Evolutionary conservation across 2,113 vertebrate genomes (phyloP).

Genomic region (Elephantulus edwardii): DNA sequence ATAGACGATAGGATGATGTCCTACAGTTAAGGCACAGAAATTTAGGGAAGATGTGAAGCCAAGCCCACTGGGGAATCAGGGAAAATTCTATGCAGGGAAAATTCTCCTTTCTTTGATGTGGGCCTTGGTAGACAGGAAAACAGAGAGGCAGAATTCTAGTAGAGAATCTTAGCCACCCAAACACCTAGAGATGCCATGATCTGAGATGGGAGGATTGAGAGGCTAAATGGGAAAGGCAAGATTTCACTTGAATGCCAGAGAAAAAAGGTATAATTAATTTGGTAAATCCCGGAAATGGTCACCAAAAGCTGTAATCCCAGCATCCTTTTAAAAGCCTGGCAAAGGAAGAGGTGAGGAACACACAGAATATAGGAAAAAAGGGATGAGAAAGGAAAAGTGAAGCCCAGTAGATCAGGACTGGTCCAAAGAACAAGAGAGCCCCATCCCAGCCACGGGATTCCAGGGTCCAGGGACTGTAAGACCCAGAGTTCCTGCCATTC

Average conservation of each 20-base stretch:
- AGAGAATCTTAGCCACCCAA: not conserved
- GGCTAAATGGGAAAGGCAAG: not conserved
- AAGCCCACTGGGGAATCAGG: not conserved
- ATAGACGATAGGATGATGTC: not conserved
- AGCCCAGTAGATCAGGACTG: not conserved
- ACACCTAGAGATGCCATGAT: not conserved
- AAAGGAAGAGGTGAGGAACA: not conserved
- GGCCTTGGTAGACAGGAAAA: not conserved
- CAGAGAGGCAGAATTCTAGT: fast-evolving
- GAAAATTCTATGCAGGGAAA: not conserved
- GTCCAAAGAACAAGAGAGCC: not conserved
- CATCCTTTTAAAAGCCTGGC: not conserved
- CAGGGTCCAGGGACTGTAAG: not conserved
- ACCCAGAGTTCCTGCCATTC: not conserved
- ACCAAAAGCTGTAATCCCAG: not conserved
- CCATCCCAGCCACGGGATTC: not conserved
- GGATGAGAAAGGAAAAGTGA: too few species aligned
- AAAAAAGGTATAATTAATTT: not conserved
- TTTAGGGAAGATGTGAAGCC: too few species aligned
- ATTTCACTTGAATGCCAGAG: not conserved
- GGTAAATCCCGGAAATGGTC: not conserved
- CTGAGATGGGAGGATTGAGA: not conserved
- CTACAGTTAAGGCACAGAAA: not conserved
- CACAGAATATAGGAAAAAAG: not conserved
- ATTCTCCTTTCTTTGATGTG: not conserved